Evolutionary conservation across 2,888 invertebrate genomes (phyloP), one percentile per base, ranked within the genome.

Genomic region (Falcaria lacertinaria): DNA sequence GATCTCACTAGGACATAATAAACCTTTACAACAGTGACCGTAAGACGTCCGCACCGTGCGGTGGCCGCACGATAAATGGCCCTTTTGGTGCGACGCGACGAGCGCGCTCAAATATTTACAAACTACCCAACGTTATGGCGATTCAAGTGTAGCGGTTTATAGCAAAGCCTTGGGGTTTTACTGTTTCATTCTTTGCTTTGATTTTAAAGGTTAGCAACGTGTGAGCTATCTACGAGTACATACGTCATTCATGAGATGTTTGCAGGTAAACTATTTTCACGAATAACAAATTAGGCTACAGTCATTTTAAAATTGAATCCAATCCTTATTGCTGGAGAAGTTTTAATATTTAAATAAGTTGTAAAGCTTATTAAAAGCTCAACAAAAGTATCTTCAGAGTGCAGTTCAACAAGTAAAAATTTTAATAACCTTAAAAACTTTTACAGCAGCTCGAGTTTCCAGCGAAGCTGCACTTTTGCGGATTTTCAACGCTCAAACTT

Each of bases 81-180:
- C 66, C 60, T 60, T 40, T 55, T 48, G 64, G 59, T 60, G 67
- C 63, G 58, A 61, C 62, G 55, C 65, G 85, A 81, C 82, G 72
- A 51, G 64, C 63, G 52, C 65, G 62, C 60, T 86, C 72, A 87
- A 87, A 87, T 87, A 87, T 87, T 87, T 76, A 86, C 81, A 72
- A 82, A 85, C 75, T 80, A 79, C 82, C 80, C 72, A 52, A 54
- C 71, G 62, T 78, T 74, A 75, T 69, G 62, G 66, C 66, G 61
- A 74, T 72, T 72, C 73, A 68, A 74, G 79, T 75, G 69, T 70
- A 68, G 63, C 63, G 59, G 71, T 76, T 80, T 76, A 78, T 69
- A 63, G 63, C 71, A 57, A 53, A 48, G 54, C 48, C 63, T 58
- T 53, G 54, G 59, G 64, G 59, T 62, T 69, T 56, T 57, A 50